These are phyloP conservation scores for Anaspis maculata DNA, from an alignment of 2,888 invertebrate genomes.

Conservation along the genomic window DNA sequence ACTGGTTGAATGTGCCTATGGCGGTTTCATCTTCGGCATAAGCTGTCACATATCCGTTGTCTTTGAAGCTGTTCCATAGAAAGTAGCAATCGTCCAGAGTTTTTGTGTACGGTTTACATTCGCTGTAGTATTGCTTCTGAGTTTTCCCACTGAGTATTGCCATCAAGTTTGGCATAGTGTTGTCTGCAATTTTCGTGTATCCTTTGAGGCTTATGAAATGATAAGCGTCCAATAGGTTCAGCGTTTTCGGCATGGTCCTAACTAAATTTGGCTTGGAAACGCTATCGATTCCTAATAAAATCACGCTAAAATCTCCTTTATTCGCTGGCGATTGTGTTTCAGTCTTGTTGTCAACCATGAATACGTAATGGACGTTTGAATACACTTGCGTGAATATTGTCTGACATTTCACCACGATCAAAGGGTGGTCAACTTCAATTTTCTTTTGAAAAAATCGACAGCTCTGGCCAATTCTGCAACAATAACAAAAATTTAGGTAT, in stretches of 20 bases:
- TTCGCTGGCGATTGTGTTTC: too few relatives aligned
- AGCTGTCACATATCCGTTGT: constrained; percentile 65
- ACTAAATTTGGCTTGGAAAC: constrained; percentile 70
- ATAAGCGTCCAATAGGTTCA: constrained; percentile 52
- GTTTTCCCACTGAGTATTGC: constrained; percentile 64
- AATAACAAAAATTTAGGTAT: too few relatives aligned
- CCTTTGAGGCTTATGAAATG: constrained; percentile 29
- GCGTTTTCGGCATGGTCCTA: constrained; percentile 66
- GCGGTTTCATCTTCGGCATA: constrained; percentile 69
- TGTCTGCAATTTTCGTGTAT: constrained; percentile 66
- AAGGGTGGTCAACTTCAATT: too few relatives aligned
- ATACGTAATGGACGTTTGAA: too few relatives aligned
- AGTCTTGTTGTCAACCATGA: too few relatives aligned
- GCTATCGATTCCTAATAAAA: constrained; percentile 76
- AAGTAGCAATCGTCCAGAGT: constrained; percentile 63
- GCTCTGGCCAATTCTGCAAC: too few relatives aligned
- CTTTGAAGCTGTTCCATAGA: constrained; percentile 68
- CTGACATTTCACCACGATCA: too few relatives aligned
- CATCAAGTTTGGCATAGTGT: constrained; percentile 84
- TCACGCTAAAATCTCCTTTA: constrained; percentile 47
- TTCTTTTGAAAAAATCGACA: too few relatives aligned
- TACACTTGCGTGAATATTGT: too few relatives aligned
- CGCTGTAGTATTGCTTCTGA: constrained; percentile 37
- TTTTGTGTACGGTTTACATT: constrained; percentile 44
- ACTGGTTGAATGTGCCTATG: constrained; percentile 68